Base-by-base conservation (phyloP, 2,888 invertebrate genomes). In the Autographa pulchrina region DNA sequence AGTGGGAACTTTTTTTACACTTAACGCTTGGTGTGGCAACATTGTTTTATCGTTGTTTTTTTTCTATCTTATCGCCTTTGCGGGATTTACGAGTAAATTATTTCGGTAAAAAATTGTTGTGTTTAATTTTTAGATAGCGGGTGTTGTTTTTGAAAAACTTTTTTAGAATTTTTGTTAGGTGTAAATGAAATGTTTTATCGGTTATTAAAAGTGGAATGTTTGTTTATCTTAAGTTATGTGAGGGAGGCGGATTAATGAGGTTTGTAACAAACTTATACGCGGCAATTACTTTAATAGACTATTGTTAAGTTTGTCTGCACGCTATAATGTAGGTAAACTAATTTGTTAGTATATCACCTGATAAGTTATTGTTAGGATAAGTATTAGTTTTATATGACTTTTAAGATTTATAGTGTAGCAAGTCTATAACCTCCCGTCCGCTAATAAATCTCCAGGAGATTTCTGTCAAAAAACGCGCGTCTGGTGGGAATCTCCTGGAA, bases 1-100 rank as follows among this genome's bases (percentile, higher is more conserved):
- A 74, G 69, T 75, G 72, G 48, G 68, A 68, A 70, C 60, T 65
- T 74, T 75, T 75, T 77, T 81, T 70, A 63, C 59, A 32, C 43
- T 72, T 70, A 60, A 70, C 73, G 73, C 74, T 75, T 38, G 48
- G 67, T 72, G 74, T 80, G 70, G 70, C 48, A 72, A 52, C 75
- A 72, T 62, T 74, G 60, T 63, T 75, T 73, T 68, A 20, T 62
- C 9, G 60, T 59, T 70, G 64, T 70, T 74, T 66, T 74, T 66
- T 73, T 69, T 48, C 38, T 82, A 81, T 79, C 74, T 79, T 75
- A 79, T 79, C 81, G 74, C 62, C 63, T 71, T 65, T 69, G 68
- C 70, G 62, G 68, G 64, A 74, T 69, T 82, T 80, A 78, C 35
- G 43, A 31, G 59, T 68, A 64, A 67, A 65, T 67, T 68, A 68